Base-by-base conservation (phyloP, 2,113 vertebrate species). In the Melanerpes aurifrons region DNA sequence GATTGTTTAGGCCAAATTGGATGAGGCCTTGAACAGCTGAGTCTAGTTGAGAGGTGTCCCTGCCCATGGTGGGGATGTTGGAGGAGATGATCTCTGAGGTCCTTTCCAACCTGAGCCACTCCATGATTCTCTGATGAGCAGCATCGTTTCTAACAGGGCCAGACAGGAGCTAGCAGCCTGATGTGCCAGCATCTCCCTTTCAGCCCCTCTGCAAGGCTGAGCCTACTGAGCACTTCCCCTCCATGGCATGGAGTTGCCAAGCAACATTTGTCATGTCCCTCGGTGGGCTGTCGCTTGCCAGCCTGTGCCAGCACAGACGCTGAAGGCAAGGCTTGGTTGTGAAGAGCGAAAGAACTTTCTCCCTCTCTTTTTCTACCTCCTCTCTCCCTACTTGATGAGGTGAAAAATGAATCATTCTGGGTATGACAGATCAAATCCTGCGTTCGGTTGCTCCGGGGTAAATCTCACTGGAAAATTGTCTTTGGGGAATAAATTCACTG, bases 181-280 rank as follows among this genome's bases (percentile, higher is more conserved):
- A 28, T 37, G 85, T 92, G 80, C 31, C 56, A 66, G 35, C 67
- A 82, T 70, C 86, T 94, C 79, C 2, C 67, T 25, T 82, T 66
- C 3, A 0, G 40, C 58, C 76, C 83, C 73, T 71, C 78, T 43
- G 61, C 0, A 8, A 80, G 80, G 82, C 87, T 63, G 85, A 94
- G 74, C 89, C 91, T 85, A 82, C 71, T 3, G 62, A 82, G 73
- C 1, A 9, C 83, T 91, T 93, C 71, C 77, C 76, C 68, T 76
- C 88, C 79, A 20, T 6, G 84, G 79, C 1, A 1, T 77, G 86
- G 89, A 81, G 95, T 91, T 97, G 92, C 94, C 94, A 96, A 81
- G 95, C 93, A 96, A 96, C 90, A 68, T 90, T 89, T 93, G 43
- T 88, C 3, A 0, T 47, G 79, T 71, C 77, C 93, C 86, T 94